Evolutionary conservation across 2,797 vertebrate species (phyloP).

Genomic region (Jordanella pulchra): DNA sequence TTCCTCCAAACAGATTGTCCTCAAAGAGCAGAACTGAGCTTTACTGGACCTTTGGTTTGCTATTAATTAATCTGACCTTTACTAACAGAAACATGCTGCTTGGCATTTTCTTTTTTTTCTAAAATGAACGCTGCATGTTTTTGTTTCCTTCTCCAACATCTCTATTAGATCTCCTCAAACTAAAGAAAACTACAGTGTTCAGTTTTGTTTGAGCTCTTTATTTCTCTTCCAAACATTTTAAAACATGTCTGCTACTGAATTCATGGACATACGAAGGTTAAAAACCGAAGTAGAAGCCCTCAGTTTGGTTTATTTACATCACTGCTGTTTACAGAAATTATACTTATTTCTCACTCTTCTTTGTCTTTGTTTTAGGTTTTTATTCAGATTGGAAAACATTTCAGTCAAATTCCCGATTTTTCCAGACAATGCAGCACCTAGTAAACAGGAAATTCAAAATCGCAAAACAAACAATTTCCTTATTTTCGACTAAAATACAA

Average conservation of each 20-base stretch:
- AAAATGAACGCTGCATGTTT: slow-evolving; percentile 40
- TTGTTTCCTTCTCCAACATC: slow-evolving; percentile 13
- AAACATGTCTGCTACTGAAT: slow-evolving; percentile 35
- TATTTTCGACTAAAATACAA: too few relatives aligned
- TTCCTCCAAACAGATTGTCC: slow-evolving; percentile 51
- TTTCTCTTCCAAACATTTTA: slow-evolving; percentile 27
- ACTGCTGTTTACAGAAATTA: too few relatives aligned
- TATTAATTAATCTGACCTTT: slow-evolving; percentile 63
- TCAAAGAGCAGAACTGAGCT: slow-evolving; percentile 50
- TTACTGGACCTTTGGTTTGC: slow-evolving; percentile 60
- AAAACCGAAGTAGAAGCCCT: slow-evolving; percentile 2
- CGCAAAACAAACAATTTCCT: too few relatives aligned
- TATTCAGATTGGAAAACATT: background rate
- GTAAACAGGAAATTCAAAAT: too few relatives aligned
- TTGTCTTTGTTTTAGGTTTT: background rate
- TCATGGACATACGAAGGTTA: slow-evolving; percentile 24
- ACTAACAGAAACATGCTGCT: slow-evolving; percentile 57
- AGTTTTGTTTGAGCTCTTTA: slow-evolving; percentile 24
- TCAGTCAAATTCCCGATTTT: too few relatives aligned
- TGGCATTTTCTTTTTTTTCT: slow-evolving; percentile 51
- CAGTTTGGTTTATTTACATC: too few relatives aligned
- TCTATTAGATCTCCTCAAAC: slow-evolving; percentile 8
- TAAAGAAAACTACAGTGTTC: slow-evolving; percentile 14
- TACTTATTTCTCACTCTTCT: background rate
- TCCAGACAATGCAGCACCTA: too few relatives aligned